Evolutionary conservation across 1,140 invertebrate genomes (phyloP).

Genomic region (Parapsyche elsis): DNA sequence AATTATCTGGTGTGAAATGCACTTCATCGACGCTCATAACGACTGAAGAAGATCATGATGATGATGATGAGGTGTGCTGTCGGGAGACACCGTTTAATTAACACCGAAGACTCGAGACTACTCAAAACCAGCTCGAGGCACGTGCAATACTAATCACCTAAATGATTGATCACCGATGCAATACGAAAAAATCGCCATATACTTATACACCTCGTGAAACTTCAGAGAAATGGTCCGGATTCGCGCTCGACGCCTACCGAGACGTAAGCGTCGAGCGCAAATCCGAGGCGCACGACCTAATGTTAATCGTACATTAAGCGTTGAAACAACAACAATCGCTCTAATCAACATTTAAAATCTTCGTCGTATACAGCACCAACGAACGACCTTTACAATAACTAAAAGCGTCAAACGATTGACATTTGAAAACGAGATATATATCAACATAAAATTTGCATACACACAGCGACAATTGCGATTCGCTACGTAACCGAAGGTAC

Average conservation of each 20-base stretch:
- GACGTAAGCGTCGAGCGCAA: not conserved
- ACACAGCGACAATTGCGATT: not conserved
- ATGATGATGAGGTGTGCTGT: not conserved
- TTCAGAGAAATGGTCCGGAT: not conserved
- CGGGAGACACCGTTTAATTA: not conserved
- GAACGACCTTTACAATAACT: not conserved
- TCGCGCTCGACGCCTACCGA: not conserved
- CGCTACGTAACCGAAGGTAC: not conserved
- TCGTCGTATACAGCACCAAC: not conserved
- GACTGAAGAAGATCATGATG: not conserved
- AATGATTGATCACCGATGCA: conserved; percentile 22
- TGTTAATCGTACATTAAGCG: too few relatives aligned
- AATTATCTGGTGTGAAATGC: conserved; percentile 6
- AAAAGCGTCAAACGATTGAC: conserved; percentile 1
- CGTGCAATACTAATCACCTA: not conserved
- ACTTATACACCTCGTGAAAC: not conserved
- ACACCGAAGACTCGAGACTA: not conserved
- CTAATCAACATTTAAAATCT: too few relatives aligned
- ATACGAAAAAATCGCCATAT: not conserved
- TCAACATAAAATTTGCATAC: not conserved
- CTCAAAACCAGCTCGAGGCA: not conserved
- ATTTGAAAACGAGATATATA: conserved; percentile 1
- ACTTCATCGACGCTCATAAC: not conserved
- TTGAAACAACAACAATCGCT: too few relatives aligned
- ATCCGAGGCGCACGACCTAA: too few relatives aligned